Conservation (phyloP, 1,140 invertebrate species). For the Euwallacea fornicatus region DNA sequence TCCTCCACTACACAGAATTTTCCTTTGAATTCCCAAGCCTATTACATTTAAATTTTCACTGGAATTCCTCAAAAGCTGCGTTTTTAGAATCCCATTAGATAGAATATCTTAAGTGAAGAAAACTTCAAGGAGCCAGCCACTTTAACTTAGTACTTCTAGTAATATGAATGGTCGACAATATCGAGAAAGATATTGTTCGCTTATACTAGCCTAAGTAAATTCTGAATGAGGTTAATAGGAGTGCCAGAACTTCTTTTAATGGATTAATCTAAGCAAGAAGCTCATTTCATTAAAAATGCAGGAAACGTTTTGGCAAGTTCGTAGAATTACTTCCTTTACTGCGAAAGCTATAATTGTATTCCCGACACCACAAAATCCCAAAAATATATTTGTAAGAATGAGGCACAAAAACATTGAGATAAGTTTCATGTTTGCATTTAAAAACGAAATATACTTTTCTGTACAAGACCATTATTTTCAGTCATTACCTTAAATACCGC, state of each 20-base stretch:
- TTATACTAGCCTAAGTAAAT: constrained; percentile 6
- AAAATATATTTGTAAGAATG: constrained; percentile 1
- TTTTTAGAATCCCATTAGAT: background rate
- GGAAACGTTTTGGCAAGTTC: constrained; percentile 10
- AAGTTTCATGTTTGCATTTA: constrained; percentile 6
- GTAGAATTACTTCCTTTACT: background rate
- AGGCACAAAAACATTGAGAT: constrained; percentile 7
- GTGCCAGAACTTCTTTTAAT: constrained; percentile 15
- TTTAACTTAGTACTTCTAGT: too few species aligned
- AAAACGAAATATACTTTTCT: constrained; percentile 6
- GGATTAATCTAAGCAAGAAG: constrained; percentile 15
- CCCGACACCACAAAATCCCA: constrained; percentile 6
- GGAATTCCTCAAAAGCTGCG: constrained; percentile 1
- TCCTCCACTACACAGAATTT: background rate
- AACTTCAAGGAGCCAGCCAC: too few species aligned
- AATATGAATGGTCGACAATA: too few species aligned
- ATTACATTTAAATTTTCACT: constrained; percentile 5
- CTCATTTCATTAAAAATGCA: constrained; percentile 10
- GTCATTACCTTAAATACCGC: constrained; percentile 10
- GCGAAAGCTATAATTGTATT: constrained; percentile 3
- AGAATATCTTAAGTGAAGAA: too few species aligned
- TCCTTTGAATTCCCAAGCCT: constrained; percentile 13
- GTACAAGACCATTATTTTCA: constrained; percentile 1
- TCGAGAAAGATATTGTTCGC: too few species aligned
- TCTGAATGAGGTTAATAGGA: constrained; percentile 4